Base-by-base conservation (phyloP, 2,113 vertebrate species). In the Dolichallabes microphthalmus region DNA sequence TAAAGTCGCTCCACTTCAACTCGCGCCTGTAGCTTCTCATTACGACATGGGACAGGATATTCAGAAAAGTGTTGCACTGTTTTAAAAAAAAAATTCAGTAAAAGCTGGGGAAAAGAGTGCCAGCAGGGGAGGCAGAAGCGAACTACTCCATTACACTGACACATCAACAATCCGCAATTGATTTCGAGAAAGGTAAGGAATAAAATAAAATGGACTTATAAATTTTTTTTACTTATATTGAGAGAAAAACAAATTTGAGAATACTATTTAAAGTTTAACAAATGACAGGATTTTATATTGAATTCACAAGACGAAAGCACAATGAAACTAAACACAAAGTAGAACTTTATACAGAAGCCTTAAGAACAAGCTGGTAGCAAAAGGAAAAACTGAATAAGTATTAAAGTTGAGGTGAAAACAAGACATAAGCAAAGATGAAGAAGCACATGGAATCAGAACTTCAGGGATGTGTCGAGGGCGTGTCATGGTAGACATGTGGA, bases 1-100 rank as follows among this genome's bases (percentile, higher is more conserved):
- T 66, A 27, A 84, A 84, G 85, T 45, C 5, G 27, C 30, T 53
- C 53, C 71, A 82, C 74, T 75, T 73, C 66, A 79, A 52, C 78
- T 25, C n/a, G 9, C 60, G 17, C 55, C 64, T 53, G 69, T 85
- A 68, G 69, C 80, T 83, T 80, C 55, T 66, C 53, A 25, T 86
- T 81, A 19, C 19, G 14, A 55, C 45, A 52, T 52, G 17, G 32
- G 32, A 61, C 58, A 25, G 13, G 25, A 69, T 69, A 35, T 19
- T 53, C 17, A 45, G 50, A 60, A 57, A 58, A 61, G 15, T 85
- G 39, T 27, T 73, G 55, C 53, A 30, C n/a, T 77, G n/a, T 11
- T 55, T 76, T 45, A 45, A 45, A 45, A 52, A 75, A 39, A 52
- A 52, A 15, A 55, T 52, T 1, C 17, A 20, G 15, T 20, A 73